Percentiles rank a stretch among this genome's conserved stretches.
Conservation (phyloP, 2,797 vertebrate species). For the Aeoliscus strigatus region DNA sequence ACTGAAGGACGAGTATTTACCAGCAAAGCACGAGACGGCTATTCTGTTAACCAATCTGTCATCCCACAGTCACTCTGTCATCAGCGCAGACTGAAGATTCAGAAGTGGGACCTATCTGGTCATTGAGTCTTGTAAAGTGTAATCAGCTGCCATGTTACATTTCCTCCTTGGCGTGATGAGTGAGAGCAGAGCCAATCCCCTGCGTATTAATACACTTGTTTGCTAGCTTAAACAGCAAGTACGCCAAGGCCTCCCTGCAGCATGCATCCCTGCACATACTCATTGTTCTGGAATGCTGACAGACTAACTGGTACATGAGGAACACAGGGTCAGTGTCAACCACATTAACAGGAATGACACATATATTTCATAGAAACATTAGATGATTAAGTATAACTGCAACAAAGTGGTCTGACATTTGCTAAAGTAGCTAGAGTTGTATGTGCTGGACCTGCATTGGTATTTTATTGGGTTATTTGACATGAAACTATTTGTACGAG, state of each 20-base stretch:
- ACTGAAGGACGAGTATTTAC: slow-evolving; percentile 5
- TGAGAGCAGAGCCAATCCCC: slow-evolving; percentile 47
- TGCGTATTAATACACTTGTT: slow-evolving; percentile 22
- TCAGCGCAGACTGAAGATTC: slow-evolving; percentile 2
- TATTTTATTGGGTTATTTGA: no score
- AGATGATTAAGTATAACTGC: no score
- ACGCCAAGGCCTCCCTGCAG: slow-evolving; percentile 19
- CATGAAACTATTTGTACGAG: slow-evolving; percentile 2
- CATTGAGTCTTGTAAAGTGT: slow-evolving; percentile 24
- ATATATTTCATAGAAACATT: no score
- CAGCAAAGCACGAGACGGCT: neutral
- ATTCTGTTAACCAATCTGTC: neutral
- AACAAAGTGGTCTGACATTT: no score
- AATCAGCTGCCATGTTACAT: slow-evolving; percentile 57
- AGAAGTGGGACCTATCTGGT: slow-evolving; percentile 15
- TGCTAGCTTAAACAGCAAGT: slow-evolving; percentile 24
- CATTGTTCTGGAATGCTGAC: slow-evolving; percentile 28
- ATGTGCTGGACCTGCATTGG: no score
- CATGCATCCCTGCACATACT: slow-evolving; percentile 11
- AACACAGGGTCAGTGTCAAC: slow-evolving; percentile 19
- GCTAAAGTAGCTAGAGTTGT: no score
- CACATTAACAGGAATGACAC: slow-evolving; percentile 5
- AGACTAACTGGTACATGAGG: slow-evolving; percentile 22
- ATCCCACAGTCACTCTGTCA: slow-evolving; percentile 10
- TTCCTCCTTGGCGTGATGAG: slow-evolving; percentile 52